phyloP scores from a whole-genome alignment of 2,113 vertebrate species.

The Syrrhaptes paradoxus region DNA sequence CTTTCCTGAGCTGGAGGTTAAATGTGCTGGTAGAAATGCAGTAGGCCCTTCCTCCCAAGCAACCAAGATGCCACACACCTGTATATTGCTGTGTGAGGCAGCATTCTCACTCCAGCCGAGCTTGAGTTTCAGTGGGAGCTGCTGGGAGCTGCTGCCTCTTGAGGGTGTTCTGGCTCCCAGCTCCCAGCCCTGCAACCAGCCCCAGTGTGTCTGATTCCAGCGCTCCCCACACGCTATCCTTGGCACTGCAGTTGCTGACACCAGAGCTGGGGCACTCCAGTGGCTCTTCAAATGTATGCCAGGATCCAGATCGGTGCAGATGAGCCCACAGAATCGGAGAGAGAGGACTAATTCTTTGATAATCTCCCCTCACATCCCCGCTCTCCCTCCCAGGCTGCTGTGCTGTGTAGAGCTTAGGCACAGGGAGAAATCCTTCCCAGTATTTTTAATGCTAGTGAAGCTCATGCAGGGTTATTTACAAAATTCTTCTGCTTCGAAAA shows the following conservation, averaged over 20 bases:
- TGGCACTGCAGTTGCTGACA: neutral
- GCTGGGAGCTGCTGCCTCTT: neutral
- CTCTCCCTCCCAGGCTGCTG: neutral
- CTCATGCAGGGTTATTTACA: neutral
- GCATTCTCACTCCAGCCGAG: neutral
- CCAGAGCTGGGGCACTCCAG: neutral
- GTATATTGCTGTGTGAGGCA: neutral
- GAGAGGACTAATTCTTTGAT: constrained; percentile 4
- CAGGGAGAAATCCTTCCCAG: neutral
- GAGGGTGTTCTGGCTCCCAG: neutral
- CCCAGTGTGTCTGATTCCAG: neutral
- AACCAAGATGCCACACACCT: neutral
- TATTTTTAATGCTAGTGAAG: constrained; percentile 25
- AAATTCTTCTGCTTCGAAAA: constrained; percentile 20
- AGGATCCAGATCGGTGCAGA: neutral
- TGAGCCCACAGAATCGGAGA: neutral
- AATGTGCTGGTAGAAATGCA: neutral
- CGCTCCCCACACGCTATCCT: neutral
- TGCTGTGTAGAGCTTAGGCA: neutral
- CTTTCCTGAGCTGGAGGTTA: neutral
- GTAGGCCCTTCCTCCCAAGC: neutral
- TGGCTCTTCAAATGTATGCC: neutral
- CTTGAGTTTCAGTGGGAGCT: neutral
- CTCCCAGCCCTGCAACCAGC: neutral
- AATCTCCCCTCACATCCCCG: constrained; percentile 6